phyloP scores from a whole-genome alignment of 2,797 vertebrate species.

The Callimico goeldii region DNA sequence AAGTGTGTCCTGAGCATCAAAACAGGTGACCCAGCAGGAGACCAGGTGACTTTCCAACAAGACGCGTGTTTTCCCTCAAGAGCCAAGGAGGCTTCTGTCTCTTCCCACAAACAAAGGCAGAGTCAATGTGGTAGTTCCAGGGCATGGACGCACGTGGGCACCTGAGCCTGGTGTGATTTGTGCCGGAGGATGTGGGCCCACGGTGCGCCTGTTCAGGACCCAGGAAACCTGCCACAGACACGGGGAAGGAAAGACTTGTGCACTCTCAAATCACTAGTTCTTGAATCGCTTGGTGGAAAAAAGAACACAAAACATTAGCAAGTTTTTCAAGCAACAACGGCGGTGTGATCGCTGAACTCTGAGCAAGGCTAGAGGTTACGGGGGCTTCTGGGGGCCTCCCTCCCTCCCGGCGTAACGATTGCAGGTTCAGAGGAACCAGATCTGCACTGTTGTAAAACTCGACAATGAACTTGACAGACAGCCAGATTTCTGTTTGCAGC shows the following conservation, averaged over 20 bases:
- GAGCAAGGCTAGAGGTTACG: slow-evolving; percentile 83
- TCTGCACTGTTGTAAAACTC: slow-evolving; percentile 90
- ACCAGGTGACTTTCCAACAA: neutral
- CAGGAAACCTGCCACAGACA: slow-evolving; percentile 42
- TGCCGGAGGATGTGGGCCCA: neutral
- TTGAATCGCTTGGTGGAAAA: neutral
- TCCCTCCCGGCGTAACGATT: slow-evolving; percentile 84
- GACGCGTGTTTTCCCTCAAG: neutral
- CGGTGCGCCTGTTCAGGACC: slow-evolving; percentile 61
- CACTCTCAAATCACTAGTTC: neutral
- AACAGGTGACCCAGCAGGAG: neutral
- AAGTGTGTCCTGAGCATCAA: rapidly evolving
- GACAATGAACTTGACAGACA: slow-evolving; percentile 96
- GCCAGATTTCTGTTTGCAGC: slow-evolving; percentile 93
- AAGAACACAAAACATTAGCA: slow-evolving; percentile 66
- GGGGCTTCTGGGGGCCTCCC: slow-evolving; percentile 86
- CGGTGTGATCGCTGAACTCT: slow-evolving; percentile 80
- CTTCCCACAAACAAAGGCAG: neutral
- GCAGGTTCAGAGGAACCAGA: slow-evolving; percentile 90
- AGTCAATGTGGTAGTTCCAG: neutral
- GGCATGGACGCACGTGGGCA: rapidly evolving
- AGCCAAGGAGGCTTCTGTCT: neutral
- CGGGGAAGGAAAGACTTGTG: slow-evolving; percentile 43
- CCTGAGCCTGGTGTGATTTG: slow-evolving; percentile 50
- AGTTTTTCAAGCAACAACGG: slow-evolving; percentile 74